Evolutionary conservation across 2,888 invertebrate genomes (phyloP), one percentile per base, ranked within the genome.

Genomic region (Pantelozetes paolii): DNA sequence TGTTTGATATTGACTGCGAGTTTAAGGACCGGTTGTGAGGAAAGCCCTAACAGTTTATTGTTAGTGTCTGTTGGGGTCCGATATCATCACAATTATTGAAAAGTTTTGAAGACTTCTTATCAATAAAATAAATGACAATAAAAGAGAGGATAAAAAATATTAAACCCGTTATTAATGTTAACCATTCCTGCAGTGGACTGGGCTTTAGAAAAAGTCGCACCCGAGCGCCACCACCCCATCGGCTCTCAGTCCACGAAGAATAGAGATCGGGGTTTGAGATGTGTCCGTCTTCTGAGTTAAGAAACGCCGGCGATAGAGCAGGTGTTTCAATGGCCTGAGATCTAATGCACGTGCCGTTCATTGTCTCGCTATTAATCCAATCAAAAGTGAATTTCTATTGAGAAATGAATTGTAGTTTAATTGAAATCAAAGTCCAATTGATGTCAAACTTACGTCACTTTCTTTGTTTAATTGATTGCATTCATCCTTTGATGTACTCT

Each of bases 201-300:
- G 78, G 78, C 79, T 87, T 85, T 75, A 94, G 84, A 82, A 92
- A 93, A 84, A 94, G 87, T 77, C 90, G 86, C 76, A 90, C 88
- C 79, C 9, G n/a, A n/a, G 86, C 87, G 79, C 91, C 85, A 73
- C 86, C 84, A 74, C 86, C 84, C 80, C 94, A 94, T 57, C 90
- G 87, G 0, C 92, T 92, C 85, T 94, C 94, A 26, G 92, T 89
- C 94, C 94, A 94, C 15, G 92, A 88, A 5, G 93, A 92, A 82
- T 89, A 94, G 87, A 90, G 88, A 80, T 91, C 87, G 71, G 57
- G n/a, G 57, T 54, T 30, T 23, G 6, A 13, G 42, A 57, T 62
- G 1, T 48, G 11, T 23, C 45, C 28, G n/a, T 80, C 50, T 2
- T n/a, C 2, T n/a, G 1, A 11, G 6, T 50, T 50, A 20, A n/a